These are phyloP conservation scores for Anagrus nilaparvatae DNA, from an alignment of 1,140 invertebrate species.

Conservation along the genomic window DNA sequence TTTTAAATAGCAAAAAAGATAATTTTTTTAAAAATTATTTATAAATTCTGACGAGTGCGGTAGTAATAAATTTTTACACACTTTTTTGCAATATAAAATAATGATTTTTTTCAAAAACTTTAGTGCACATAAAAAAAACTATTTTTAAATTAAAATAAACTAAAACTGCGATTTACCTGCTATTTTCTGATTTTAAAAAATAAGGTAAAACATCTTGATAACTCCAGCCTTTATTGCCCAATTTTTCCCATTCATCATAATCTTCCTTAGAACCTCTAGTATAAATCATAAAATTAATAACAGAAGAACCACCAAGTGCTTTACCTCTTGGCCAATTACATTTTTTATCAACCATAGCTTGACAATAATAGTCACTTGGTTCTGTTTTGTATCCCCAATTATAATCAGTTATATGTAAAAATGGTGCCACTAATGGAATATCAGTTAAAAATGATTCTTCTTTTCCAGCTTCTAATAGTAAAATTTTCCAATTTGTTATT, in stretches of 20 bases:
- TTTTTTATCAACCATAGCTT: conserved; percentile 48
- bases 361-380: conserved; percentile 33
- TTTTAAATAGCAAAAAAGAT: too few relatives aligned
- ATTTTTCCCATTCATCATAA: conserved; percentile 58
- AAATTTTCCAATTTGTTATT: conserved; percentile 53
- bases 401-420: conserved; percentile 56
- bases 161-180: conserved; percentile 34
- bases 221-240: conserved; percentile 80
- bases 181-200: conserved; percentile 71
- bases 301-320: conserved; percentile 64
- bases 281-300: conserved; percentile 75
- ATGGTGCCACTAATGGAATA: conserved; percentile 59
- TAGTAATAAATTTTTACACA: too few relatives aligned
- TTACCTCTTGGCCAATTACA: conserved; percentile 65
- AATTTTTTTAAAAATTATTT: too few relatives aligned
- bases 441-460: conserved; percentile 62
- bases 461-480: conserved; percentile 62
- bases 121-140: conserved; percentile 9
- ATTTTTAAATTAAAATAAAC: background rate
- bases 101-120: conserved; percentile 25
- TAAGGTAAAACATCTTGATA: conserved; percentile 73
- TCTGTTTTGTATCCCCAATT: conserved; percentile 75
- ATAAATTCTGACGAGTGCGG: too few relatives aligned
- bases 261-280: conserved; percentile 58
- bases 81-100: too few relatives aligned